Percentiles rank a stretch among this genome's conserved stretches.
Evolutionary conservation across 2,797 vertebrate genomes (phyloP).

Genomic region (Zonotrichia albicollis): DNA sequence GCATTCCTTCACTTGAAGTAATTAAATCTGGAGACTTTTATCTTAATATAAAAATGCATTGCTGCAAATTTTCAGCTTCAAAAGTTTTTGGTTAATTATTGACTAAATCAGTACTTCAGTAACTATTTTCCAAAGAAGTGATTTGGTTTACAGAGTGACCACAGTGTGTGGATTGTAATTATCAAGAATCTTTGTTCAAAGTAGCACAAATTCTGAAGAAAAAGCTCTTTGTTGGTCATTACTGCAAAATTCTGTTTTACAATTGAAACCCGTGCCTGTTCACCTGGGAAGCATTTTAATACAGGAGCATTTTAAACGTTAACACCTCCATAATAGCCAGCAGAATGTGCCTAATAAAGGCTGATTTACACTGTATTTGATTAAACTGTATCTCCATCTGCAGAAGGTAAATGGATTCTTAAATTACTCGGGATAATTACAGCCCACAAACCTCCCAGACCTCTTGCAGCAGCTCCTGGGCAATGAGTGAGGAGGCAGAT

Average conservation of each 20-base stretch:
- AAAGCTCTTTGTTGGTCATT: background rate
- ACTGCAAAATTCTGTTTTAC: background rate
- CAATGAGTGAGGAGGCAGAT: background rate
- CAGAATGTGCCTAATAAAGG: slow-evolving; percentile 58
- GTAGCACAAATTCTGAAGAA: background rate
- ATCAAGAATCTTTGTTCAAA: background rate
- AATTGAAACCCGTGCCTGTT: background rate
- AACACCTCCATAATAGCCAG: slow-evolving; percentile 57
- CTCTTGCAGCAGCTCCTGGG: background rate
- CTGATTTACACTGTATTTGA: slow-evolving; percentile 58
- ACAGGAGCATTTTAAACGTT: slow-evolving; percentile 5
- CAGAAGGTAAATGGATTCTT: slow-evolving; percentile 50
- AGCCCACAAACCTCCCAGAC: background rate
- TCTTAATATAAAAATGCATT: background rate
- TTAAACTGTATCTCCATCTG: slow-evolving; percentile 46
- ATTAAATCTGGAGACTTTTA: background rate
- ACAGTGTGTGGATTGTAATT: background rate
- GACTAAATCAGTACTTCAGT: background rate
- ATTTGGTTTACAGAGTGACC: background rate
- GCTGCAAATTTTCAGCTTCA: background rate
- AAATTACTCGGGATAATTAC: slow-evolving; percentile 48
- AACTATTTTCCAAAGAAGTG: background rate
- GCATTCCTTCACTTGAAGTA: background rate
- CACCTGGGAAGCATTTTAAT: slow-evolving; percentile 34
- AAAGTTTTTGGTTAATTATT: background rate